Evolutionary conservation across 2,888 invertebrate species (phyloP), one percentile per base, ranked within the genome.

Genomic region (Cephus pulcher): DNA sequence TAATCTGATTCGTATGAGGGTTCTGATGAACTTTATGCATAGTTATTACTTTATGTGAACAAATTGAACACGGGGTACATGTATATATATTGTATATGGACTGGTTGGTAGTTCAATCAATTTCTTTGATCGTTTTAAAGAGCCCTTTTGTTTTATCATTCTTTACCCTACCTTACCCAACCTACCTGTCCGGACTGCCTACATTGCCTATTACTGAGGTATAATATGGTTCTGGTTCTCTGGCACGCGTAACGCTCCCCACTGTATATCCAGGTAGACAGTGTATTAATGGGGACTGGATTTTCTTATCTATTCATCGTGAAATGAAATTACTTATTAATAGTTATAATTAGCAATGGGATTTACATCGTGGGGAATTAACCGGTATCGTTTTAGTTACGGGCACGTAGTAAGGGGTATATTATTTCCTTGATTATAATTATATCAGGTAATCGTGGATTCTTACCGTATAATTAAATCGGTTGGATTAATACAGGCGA

Each of bases 321-420:
- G 40, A 75, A 78, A 78, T 78, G 34, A 75, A 78, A 78, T 78
- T 78, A 75, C 71, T 75, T 75, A 78, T 78, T 75, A 78, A 78
- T 78, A 78, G 75, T 37, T 11, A 71, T 78, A 75, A 78, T 78
- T 78, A 74, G 56, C 71, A 78, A 70, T 75, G 56, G 69, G 75
- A 78, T 78, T 75, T 78, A 78, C 78, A 56, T 56, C 56, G 56
- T 9, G 6, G 56, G 15, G 56, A 56, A 56, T 56, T 56, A 56
- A 56, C 56, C 23, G 56, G 56, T 56, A 56, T 56, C 56, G 56
- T 23, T 56, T 56, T 56, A 56, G 56, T 23, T 56, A 56, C 56
- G 56, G 56, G 23, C 23, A 56, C 56, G 56, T 56, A 23, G 23
- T 56, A 23, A 56, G 23, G 23, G 23, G 56, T 6, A 56, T 56